A percentile compares a stretch with the other conserved stretches of the same genome.
phyloP scores from a whole-genome alignment of 1,140 invertebrate genomes.

The Saxidomus purpurata region DNA sequence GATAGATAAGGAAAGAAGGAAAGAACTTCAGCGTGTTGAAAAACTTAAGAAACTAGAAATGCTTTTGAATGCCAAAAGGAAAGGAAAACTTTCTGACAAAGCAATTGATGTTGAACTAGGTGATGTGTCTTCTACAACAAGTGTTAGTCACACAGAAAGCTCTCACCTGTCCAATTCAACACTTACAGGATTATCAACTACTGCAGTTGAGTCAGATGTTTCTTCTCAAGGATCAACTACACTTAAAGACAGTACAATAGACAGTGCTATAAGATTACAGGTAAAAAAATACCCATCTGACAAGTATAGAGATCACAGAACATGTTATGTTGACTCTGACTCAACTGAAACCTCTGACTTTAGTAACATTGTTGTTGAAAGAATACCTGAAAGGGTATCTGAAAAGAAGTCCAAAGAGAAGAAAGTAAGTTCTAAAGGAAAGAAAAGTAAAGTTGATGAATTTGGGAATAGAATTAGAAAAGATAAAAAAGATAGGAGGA shows the following conservation, averaged over 20 bases:
- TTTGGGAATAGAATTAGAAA: conserved; percentile 49
- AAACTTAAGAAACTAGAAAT: conserved; percentile 83
- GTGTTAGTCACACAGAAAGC: conserved; percentile 58
- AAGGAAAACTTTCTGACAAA: conserved; percentile 76
- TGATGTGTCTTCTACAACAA: conserved; percentile 78
- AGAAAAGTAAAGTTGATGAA: conserved; percentile 53
- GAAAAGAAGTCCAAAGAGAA: conserved; percentile 26
- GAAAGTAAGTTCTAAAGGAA: conserved; percentile 36
- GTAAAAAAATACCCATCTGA: conserved; percentile 40
- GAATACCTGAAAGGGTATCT: conserved; percentile 27
- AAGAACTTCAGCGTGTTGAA: conserved; percentile 77
- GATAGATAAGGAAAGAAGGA: conserved; percentile 76
- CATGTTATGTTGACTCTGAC: conserved; percentile 41
- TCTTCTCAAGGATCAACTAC: conserved; percentile 51
- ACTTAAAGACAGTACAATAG: conserved; percentile 58
- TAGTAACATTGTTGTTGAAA: conserved; percentile 61
- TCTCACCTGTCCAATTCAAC: conserved; percentile 61
- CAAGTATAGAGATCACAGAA: conserved; percentile 31
- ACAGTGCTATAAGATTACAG: conserved; percentile 48
- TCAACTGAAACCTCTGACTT: conserved; percentile 54
- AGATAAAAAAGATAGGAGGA: conserved; percentile 41
- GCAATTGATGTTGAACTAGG: conserved; percentile 75
- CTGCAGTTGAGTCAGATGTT: conserved; percentile 38
- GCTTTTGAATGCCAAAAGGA: conserved; percentile 77
- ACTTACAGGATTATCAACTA: conserved; percentile 29